Percentiles rank a stretch among this genome's conserved stretches.
phyloP scores from a whole-genome alignment of 2,888 invertebrate genomes.

The Timema podura region DNA sequence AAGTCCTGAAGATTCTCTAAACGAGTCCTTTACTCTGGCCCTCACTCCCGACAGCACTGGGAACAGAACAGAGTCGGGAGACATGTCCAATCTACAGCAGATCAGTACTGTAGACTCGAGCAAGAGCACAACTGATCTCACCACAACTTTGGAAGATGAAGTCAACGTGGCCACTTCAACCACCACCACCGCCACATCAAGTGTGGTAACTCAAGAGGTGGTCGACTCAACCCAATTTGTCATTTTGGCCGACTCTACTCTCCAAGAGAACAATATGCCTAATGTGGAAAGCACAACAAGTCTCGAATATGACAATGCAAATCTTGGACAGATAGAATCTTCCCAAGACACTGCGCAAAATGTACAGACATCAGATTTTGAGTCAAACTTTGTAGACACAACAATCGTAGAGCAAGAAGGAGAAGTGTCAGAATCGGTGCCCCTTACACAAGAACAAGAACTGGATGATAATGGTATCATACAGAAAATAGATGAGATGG shows the following conservation, averaged over 20 bases:
- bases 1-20: constrained; percentile 16
- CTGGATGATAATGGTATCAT: too few species aligned
- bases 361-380: neutral
- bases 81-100: too few species aligned
- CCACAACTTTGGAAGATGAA: neutral
- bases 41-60: constrained; percentile 20
- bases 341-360: neutral
- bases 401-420: neutral
- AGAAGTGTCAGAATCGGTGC: neutral
- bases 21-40: constrained; percentile 21
- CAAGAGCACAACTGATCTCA: neutral
- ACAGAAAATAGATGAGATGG: too few species aligned
- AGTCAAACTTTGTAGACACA: neutral
- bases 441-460: neutral
- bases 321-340: neutral
- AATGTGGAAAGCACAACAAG: neutral
- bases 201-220: neutral
- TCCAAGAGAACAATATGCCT: neutral
- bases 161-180: neutral
- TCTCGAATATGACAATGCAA: neutral
- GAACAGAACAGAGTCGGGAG: neutral
- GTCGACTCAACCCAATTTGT: neutral
- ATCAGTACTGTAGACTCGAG: neutral
- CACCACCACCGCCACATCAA: neutral
- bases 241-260: neutral